Percentiles rank a stretch among this genome's conserved stretches.
These are phyloP conservation scores for Coelogynopora nodosa DNA, from an alignment of 2,888 invertebrate species.

Conservation along the genomic window DNA sequence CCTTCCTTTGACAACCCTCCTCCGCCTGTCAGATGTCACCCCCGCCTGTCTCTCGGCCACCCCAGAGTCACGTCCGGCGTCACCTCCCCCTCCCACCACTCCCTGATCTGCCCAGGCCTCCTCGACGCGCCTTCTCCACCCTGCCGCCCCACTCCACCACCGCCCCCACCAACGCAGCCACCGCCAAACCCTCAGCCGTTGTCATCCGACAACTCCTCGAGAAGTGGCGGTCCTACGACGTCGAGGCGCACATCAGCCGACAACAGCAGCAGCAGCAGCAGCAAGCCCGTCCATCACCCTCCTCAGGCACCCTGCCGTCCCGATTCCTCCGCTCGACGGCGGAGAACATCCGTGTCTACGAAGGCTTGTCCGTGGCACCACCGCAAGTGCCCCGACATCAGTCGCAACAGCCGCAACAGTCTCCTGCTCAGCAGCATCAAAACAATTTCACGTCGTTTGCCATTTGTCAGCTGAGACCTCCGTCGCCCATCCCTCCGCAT, in stretches of 20 bases:
- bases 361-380: not conserved
- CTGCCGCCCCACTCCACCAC: not conserved
- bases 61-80: not conserved
- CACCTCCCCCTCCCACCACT: slow-evolving; percentile 1
- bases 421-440: not conserved
- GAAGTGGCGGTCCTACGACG: slow-evolving; percentile 1
- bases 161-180: not conserved
- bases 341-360: not conserved
- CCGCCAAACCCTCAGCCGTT: not conserved
- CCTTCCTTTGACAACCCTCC: too few relatives aligned
- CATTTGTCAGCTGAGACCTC: not conserved
- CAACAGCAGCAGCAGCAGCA: not conserved
- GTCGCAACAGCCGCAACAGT: not conserved
- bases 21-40: too few relatives aligned
- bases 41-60: not conserved
- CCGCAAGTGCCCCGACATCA: not conserved
- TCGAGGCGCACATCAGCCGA: not conserved
- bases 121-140: not conserved
- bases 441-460: not conserved
- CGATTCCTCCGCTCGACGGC: not conserved
- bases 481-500: not conserved
- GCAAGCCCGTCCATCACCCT: too few relatives aligned
- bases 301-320: not conserved
- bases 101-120: not conserved
- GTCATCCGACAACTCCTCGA: not conserved